Evolutionary conservation across 2,888 invertebrate species (phyloP), one percentile per base, ranked within the genome.

Genomic region (Gordius sp.): DNA sequence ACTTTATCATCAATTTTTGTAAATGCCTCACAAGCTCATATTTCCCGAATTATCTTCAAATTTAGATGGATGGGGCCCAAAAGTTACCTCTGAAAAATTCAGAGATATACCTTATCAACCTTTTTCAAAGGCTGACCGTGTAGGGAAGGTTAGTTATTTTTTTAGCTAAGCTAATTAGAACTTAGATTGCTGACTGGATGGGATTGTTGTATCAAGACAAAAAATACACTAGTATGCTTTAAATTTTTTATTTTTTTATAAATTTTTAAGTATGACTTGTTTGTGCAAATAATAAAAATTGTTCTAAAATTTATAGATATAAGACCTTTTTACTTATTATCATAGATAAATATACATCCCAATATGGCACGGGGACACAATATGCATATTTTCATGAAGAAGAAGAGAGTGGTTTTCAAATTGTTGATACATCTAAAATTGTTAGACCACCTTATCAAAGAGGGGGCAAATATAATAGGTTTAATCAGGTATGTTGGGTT

Each of bases 351-450:
- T 87, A 86, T 67, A 79, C 81, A 52, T 85, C 85, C 2, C 81
- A 82, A 63, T 86, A 86, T 71, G 86, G 84, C 8, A 47, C 47
- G 8, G 87, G 85, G 52, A 86, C 81, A 65, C 91, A 91, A 64
- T 97, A 97, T 71, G 85, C 93, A 0, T 99, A 97, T 69, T 87
- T 83, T 68, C 93, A 93, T 65, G 97, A 97, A 64, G 93, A 97
- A 68, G 97, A 97, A 68, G 97, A 99, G 69, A 82, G 83, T 62
- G 82, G 85, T 56, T 99, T 97, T 77, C 93, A 93, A 69, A 73
- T 97, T 72, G 97, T 97, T 63, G 91, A 93, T 66, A 87, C 85
- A 1, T 80, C 86, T 4, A 47, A 47, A 47, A 47, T 47, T 8
- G n/a, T 23, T 20, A 47, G 20, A 47, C 47, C 47, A n/a, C n/a